Conservation (phyloP, 2,113 vertebrate species). For the Daboia siamensis region DNA sequence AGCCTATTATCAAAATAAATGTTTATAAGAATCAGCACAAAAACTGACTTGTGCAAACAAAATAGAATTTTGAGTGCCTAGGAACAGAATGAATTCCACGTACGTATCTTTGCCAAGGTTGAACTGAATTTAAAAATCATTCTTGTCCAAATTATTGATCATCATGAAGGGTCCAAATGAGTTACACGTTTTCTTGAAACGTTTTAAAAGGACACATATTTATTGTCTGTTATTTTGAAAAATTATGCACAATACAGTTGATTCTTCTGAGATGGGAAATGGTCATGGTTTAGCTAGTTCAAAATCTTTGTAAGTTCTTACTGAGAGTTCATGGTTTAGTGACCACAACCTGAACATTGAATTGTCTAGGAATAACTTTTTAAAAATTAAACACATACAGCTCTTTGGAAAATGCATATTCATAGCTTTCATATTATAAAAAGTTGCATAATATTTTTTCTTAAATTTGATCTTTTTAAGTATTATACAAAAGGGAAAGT, state of each 20-base stretch:
- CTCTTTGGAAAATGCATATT: not conserved
- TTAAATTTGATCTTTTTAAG: not conserved
- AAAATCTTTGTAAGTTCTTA: not conserved
- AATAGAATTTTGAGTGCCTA: not conserved
- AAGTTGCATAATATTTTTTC: not conserved
- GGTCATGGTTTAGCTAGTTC: not conserved
- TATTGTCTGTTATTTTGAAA: not conserved
- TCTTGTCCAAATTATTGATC: not conserved
- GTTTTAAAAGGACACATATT: not conserved
- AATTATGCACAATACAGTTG: not conserved
- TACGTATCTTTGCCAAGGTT: not conserved
- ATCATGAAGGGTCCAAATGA: not conserved
- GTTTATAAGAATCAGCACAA: not conserved
- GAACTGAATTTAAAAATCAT: not conserved
- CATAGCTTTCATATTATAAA: not conserved
- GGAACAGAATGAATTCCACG: not conserved
- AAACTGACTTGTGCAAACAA: not conserved
- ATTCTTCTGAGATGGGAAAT: not conserved
- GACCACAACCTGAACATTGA: not conserved
- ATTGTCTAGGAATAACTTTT: not conserved
- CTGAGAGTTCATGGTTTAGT: not conserved
- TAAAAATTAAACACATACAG: not conserved
- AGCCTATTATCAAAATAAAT: not conserved
- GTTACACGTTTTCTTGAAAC: not conserved
- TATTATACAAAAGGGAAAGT: not conserved